phyloP scores from a whole-genome alignment of 2,113 vertebrate species.

The Dasyornis broadbenti region DNA sequence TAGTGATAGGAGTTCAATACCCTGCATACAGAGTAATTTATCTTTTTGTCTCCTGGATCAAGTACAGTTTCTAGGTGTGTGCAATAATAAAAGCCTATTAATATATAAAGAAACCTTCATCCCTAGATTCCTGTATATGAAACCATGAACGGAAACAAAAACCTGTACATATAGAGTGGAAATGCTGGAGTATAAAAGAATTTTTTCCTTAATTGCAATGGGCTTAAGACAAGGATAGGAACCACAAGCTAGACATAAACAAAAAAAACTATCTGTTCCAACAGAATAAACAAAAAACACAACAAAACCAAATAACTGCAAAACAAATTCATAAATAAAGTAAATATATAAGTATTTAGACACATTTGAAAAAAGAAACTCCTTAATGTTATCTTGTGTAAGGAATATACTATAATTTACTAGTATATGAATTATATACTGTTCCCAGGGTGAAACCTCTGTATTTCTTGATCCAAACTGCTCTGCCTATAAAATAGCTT shows the following conservation, averaged over 20 bases:
- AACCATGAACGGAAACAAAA: constrained; percentile 27
- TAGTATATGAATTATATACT: constrained; percentile 47
- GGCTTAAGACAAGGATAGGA: neutral
- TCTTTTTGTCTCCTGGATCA: constrained; percentile 60
- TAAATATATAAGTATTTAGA: neutral
- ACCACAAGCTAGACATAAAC: neutral
- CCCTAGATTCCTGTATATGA: neutral
- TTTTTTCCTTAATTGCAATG: constrained; percentile 41
- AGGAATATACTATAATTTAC: constrained; percentile 58
- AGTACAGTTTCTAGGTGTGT: constrained; percentile 9
- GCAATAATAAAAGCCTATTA: neutral
- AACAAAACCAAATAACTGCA: constrained; percentile 10
- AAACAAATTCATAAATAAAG: neutral
- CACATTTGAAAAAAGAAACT: neutral
- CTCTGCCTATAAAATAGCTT: constrained; percentile 56
- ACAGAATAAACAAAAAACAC: constrained; percentile 54
- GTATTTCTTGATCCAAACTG: constrained; percentile 49
- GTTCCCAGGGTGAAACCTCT: constrained; percentile 52
- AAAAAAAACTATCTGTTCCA: constrained; percentile 59
- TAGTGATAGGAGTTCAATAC: constrained; percentile 38
- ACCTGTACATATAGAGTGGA: neutral
- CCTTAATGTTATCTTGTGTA: constrained; percentile 41
- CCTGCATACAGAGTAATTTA: neutral
- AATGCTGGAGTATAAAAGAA: constrained; percentile 28
- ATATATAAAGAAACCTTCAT: neutral